A percentile compares a stretch with the other conserved stretches of the same genome.
phyloP scores from a whole-genome alignment of 2,888 invertebrate genomes.

The Bellardia pandia region DNA sequence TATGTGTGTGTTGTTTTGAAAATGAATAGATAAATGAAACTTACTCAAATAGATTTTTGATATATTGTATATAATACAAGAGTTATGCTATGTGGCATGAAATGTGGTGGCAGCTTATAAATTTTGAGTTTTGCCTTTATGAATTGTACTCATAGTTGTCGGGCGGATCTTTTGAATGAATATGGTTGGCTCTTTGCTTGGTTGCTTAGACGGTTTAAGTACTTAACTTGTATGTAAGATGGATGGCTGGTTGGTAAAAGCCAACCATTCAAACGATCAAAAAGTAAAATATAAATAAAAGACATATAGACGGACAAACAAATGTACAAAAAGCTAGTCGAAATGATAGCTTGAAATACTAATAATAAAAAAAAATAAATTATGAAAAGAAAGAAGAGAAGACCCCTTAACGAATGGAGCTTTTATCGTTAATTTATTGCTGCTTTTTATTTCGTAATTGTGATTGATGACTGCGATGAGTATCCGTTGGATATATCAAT shows the following conservation, averaged over 20 bases:
- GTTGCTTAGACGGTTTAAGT: slow-evolving; percentile 60
- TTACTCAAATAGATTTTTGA: slow-evolving; percentile 65
- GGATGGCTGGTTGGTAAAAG: slow-evolving; percentile 46
- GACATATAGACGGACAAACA: slow-evolving; percentile 47
- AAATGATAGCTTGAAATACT: slow-evolving; percentile 47
- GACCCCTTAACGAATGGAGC: slow-evolving; percentile 76
- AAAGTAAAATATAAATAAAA: slow-evolving; percentile 50
- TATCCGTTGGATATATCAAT: slow-evolving; percentile 77
- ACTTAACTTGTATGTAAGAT: slow-evolving; percentile 64
- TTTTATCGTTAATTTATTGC: slow-evolving; percentile 82
- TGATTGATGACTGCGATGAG: slow-evolving; percentile 81
- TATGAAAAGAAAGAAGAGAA: slow-evolving; percentile 60
- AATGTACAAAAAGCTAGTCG: slow-evolving; percentile 54
- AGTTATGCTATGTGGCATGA: slow-evolving; percentile 69
- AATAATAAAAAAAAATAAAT: slow-evolving; percentile 46
- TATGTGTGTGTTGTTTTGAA: slow-evolving; percentile 13
- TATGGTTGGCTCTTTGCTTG: slow-evolving; percentile 35
- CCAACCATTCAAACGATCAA: slow-evolving; percentile 65
- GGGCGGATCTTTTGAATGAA: slow-evolving; percentile 65
- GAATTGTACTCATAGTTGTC: slow-evolving; percentile 41
- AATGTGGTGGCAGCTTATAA: slow-evolving; percentile 71
- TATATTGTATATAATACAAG: slow-evolving; percentile 45
- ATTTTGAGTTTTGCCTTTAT: slow-evolving; percentile 47
- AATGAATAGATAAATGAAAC: slow-evolving; percentile 38
- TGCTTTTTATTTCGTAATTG: slow-evolving; percentile 82